A percentile compares a stretch with the other conserved stretches of the same genome.
Conservation (phyloP, 2,888 invertebrate genomes). For the Himalopsyche anomala region DNA sequence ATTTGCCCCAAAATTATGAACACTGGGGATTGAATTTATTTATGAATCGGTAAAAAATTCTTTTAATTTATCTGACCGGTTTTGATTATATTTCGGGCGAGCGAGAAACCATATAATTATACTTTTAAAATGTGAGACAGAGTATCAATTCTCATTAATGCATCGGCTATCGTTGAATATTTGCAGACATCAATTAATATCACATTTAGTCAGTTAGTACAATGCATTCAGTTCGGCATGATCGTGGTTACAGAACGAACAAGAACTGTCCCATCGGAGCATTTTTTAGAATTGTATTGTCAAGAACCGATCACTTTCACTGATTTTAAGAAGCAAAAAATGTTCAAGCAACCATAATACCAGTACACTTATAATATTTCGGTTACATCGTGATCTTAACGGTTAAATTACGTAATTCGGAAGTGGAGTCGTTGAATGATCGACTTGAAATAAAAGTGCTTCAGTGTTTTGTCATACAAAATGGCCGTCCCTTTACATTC, state of each 20-base stretch:
- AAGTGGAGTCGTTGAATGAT: not conserved
- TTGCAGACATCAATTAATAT: not conserved
- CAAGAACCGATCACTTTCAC: not conserved
- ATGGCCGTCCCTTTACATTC: not conserved
- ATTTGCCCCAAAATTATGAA: too few relatives aligned
- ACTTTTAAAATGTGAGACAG: not conserved
- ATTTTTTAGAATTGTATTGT: not conserved
- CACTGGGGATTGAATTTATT: too few relatives aligned
- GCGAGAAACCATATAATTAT: not conserved
- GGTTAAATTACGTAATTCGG: not conserved
- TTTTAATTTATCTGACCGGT: too few relatives aligned
- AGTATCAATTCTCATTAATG: constrained; percentile 11
- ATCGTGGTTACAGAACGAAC: not conserved
- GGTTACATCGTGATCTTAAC: too few relatives aligned
- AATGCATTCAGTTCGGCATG: not conserved
- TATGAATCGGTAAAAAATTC: too few relatives aligned
- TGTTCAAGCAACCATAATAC: too few relatives aligned
- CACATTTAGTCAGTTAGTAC: not conserved
- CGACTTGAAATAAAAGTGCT: not conserved
- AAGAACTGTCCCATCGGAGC: not conserved
- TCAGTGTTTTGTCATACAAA: not conserved
- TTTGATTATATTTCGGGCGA: not conserved
- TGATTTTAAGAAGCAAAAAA: not conserved
- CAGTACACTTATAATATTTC: too few relatives aligned
- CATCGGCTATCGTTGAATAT: not conserved